Conservation (phyloP, 2,888 invertebrate genomes). For the Spialia ferax region DNA sequence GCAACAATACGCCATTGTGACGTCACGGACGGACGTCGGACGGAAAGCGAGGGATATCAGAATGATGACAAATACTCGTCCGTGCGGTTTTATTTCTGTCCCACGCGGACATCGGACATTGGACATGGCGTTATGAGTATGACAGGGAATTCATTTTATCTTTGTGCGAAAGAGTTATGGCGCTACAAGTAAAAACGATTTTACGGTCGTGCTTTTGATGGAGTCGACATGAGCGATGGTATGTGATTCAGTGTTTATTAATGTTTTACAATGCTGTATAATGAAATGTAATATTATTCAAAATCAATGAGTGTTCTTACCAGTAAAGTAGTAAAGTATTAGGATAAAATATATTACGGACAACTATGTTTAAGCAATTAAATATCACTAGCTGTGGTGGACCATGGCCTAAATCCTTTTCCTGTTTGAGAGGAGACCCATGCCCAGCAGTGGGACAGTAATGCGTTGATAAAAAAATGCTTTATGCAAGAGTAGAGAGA, state of each 20-base stretch:
- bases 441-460: too few relatives aligned
- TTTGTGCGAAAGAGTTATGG: conserved; percentile 22
- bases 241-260: not conserved
- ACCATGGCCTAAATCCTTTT: too few relatives aligned
- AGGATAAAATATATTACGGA: too few relatives aligned
- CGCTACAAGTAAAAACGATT: conserved; percentile 18
- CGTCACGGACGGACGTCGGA: conserved; percentile 22
- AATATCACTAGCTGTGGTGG: too few relatives aligned
- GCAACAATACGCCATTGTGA: conserved; percentile 37
- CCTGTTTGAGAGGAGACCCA: too few relatives aligned
- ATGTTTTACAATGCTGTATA: not conserved
- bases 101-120: conserved; percentile 11
- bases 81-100: conserved; percentile 28
- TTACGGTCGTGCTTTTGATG: conserved; percentile 17
- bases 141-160: conserved; percentile 28
- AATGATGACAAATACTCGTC: conserved; percentile 37
- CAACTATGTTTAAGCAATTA: too few relatives aligned
- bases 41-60: conserved; percentile 30
- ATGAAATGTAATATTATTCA: not conserved
- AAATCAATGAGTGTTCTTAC: too few relatives aligned
- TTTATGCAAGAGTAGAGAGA: too few relatives aligned
- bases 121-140: too few relatives aligned
- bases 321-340: too few relatives aligned
- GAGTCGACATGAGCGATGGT: not conserved
- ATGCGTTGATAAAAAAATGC: too few relatives aligned